Evolutionary conservation across 2,888 invertebrate genomes (phyloP).

Genomic region (Mongoloraphidia duomilia): DNA sequence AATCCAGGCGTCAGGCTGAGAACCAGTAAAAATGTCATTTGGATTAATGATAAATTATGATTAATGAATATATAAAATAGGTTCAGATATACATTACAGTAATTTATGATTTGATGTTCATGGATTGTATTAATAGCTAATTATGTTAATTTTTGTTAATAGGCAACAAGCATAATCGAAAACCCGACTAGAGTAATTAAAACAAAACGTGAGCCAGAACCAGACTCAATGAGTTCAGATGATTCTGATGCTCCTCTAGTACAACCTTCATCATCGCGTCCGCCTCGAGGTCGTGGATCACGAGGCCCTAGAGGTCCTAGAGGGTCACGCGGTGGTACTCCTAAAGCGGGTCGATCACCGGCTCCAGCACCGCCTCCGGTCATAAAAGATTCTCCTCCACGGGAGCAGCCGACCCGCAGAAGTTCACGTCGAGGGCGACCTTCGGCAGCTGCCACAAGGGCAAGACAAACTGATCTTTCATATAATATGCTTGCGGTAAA

Average conservation of each 20-base stretch:
- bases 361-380: conserved; percentile 15
- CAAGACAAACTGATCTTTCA: neutral
- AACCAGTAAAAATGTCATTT: too few relatives aligned
- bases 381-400: conserved; percentile 1
- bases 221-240: conserved; percentile 10
- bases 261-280: conserved; percentile 16
- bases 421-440: conserved; percentile 2
- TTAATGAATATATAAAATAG: too few relatives aligned
- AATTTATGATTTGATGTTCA: too few relatives aligned
- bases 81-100: too few relatives aligned
- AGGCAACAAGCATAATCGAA: too few relatives aligned
- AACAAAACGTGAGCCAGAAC: neutral
- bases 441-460: conserved; percentile 23
- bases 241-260: conserved; percentile 7
- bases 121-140: too few relatives aligned
- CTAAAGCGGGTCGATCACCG: conserved; percentile 8
- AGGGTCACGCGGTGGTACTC: conserved; percentile 19
- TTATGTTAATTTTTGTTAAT: too few relatives aligned
- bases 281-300: conserved; percentile 19
- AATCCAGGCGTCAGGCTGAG: too few relatives aligned
- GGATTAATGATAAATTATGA: too few relatives aligned
- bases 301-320: conserved; percentile 16
- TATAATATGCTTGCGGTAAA: too few relatives aligned
- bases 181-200: neutral
- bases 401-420: conserved; percentile 2